Conservation (phyloP, 2,888 invertebrate species). For the Nymphalis c-album region DNA sequence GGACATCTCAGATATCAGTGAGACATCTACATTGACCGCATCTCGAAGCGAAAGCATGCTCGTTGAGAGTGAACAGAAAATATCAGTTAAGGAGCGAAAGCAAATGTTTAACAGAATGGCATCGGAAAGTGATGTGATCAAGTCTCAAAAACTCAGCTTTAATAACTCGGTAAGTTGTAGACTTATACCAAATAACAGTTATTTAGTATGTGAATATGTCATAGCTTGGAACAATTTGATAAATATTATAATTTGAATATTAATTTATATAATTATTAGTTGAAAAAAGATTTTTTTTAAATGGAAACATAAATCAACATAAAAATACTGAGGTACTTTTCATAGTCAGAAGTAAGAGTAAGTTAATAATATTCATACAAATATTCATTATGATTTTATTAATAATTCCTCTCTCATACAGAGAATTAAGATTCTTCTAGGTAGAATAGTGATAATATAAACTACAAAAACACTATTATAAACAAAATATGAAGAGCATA, state of each 20-base stretch:
- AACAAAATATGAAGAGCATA: too few species aligned
- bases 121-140: conserved; percentile 86
- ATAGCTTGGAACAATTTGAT: too few species aligned
- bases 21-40: conserved; percentile 51
- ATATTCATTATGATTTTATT: too few species aligned
- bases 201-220: neutral
- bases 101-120: conserved; percentile 96
- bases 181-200: neutral
- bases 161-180: conserved; percentile 83
- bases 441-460: too few species aligned
- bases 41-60: conserved; percentile 71
- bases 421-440: too few species aligned
- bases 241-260: too few species aligned
- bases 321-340: too few species aligned
- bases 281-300: neutral
- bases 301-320: too few species aligned
- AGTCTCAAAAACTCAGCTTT: conserved; percentile 66
- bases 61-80: conserved; percentile 82
- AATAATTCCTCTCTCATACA: too few species aligned
- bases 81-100: conserved; percentile 95
- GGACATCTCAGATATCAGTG: conserved; percentile 50
- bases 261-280: neutral
- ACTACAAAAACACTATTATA: too few species aligned
- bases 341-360: too few species aligned
- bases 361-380: too few species aligned